Evolutionary conservation across 2,113 vertebrate species (phyloP).

Genomic region (Brevimyrus niger): DNA sequence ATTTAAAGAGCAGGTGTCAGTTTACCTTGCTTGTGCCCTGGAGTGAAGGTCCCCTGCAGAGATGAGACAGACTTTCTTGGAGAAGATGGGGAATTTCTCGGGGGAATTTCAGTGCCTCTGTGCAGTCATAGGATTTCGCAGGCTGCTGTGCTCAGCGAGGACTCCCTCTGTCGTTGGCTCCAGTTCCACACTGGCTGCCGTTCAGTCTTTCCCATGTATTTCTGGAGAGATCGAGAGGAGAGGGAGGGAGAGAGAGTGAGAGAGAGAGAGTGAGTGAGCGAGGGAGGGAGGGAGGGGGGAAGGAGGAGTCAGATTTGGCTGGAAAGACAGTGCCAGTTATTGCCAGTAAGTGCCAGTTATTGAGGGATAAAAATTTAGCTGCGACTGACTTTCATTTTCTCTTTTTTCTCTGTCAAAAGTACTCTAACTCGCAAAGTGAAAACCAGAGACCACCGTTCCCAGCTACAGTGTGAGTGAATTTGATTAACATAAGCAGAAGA

Average conservation of each 20-base stretch:
- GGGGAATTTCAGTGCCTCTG: neutral
- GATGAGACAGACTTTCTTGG: neutral
- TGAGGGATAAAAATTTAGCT: conserved; percentile 2
- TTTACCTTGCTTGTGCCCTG: conserved; percentile 1
- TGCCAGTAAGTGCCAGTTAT: conserved; percentile 27
- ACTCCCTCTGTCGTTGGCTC: conserved; percentile 42
- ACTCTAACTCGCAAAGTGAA: too few relatives aligned
- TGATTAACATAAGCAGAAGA: neutral
- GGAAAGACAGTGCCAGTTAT: conserved; percentile 18
- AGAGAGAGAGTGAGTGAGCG: conserved; percentile 10
- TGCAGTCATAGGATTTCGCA: neutral
- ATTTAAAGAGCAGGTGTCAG: neutral
- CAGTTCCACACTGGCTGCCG: conserved; percentile 47
- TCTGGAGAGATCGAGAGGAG: conserved; percentile 30
- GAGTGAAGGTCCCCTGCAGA: neutral
- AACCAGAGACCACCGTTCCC: neutral
- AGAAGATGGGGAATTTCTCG: neutral
- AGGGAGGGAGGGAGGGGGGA: conserved; percentile 11
- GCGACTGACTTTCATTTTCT: neutral
- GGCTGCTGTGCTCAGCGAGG: neutral
- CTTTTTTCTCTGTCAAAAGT: neutral
- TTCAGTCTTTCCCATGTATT: conserved; percentile 43
- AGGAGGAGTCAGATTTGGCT: conserved; percentile 41
- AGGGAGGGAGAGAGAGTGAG: conserved; percentile 4
- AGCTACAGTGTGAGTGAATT: neutral